These are phyloP conservation scores for Marmota flaviventris DNA, from an alignment of 2,113 vertebrate genomes.

Conservation along the genomic window DNA sequence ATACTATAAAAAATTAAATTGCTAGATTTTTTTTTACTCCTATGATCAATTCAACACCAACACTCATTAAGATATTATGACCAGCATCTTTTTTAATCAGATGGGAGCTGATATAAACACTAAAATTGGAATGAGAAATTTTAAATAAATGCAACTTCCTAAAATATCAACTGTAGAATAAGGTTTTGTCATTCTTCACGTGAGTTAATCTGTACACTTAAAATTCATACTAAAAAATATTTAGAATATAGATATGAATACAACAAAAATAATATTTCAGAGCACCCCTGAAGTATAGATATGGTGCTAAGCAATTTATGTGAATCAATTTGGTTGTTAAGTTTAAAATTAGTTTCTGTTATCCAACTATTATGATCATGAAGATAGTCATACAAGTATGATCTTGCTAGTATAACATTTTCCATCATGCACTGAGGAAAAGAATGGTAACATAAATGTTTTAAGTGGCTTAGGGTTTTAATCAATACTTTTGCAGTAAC, in stretches of 20 bases:
- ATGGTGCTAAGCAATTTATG: not conserved
- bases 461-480: constrained; percentile 22
- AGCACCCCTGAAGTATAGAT: not conserved
- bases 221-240: not conserved
- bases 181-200: not conserved
- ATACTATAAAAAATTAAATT: not conserved
- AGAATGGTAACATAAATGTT: not conserved
- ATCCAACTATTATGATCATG: not conserved
- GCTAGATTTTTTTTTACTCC: not conserved
- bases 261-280: not conserved
- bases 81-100: not conserved
- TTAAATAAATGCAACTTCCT: constrained; percentile 3
- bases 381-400: not conserved
- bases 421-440: not conserved
- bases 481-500: not conserved
- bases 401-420: not conserved
- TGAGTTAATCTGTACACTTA: not conserved
- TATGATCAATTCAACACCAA: not conserved
- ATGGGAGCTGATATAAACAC: not conserved
- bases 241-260: not conserved
- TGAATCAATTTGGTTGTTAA: not conserved
- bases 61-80: not conserved
- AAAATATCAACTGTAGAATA: not conserved
- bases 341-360: not conserved
- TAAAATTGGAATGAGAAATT: not conserved